These are phyloP conservation scores for Rhodinocichla rosea DNA, from an alignment of 2,113 vertebrate species.

Conservation along the genomic window DNA sequence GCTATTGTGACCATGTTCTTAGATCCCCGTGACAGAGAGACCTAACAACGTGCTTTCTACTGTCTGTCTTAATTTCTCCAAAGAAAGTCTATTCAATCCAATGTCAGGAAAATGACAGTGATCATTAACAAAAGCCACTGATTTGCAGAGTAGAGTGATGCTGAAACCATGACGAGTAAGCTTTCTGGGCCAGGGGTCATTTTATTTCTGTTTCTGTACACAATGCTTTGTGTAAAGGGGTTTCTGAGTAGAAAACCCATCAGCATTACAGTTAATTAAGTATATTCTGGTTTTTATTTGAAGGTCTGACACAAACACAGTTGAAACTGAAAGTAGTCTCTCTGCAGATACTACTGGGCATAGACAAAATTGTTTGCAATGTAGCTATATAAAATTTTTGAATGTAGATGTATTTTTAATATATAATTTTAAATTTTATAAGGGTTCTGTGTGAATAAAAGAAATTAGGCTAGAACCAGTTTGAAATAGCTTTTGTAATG, in stretches of 20 bases:
- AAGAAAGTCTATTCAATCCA: not conserved
- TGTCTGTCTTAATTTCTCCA: not conserved
- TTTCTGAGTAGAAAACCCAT: not conserved
- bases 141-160: not conserved
- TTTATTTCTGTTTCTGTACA: not conserved
- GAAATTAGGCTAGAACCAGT: not conserved
- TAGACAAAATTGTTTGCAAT: not conserved
- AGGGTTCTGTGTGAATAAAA: not conserved
- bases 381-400: not conserved
- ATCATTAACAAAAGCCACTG: not conserved
- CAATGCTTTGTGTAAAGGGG: not conserved
- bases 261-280: not conserved
- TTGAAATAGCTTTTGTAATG: conserved; percentile 1
- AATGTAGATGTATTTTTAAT: not conserved
- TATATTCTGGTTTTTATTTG: not conserved
- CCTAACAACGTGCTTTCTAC: not conserved
- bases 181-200: not conserved
- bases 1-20: not conserved
- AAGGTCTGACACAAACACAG: not conserved
- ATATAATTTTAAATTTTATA: not conserved
- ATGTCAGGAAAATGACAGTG: not conserved
- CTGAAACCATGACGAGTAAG: not conserved
- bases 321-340: not conserved
- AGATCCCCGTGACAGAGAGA: not conserved
- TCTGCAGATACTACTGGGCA: not conserved